Evolutionary conservation across 2,888 invertebrate species (phyloP).

Genomic region (Drosophila mayaguana): DNA sequence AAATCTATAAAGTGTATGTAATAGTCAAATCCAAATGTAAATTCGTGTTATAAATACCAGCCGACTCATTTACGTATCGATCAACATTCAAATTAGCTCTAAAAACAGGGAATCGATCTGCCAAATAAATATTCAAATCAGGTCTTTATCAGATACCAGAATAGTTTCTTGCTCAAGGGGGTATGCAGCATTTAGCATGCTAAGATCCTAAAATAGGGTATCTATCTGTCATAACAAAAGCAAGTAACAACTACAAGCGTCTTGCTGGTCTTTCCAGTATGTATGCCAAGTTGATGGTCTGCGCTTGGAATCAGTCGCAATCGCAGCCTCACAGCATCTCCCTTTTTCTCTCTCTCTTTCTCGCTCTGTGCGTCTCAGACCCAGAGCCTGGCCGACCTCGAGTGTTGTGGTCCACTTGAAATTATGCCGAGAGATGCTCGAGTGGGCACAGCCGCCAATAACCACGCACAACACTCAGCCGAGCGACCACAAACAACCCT

Average conservation of each 20-base stretch:
- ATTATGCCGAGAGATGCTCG: conserved; percentile 78
- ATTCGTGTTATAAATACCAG: too few relatives aligned
- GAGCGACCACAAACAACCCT: conserved; percentile 74
- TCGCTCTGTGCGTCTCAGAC: conserved; percentile 19
- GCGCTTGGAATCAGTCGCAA: conserved; percentile 5
- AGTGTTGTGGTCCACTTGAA: conserved; percentile 78
- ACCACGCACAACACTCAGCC: conserved; percentile 73
- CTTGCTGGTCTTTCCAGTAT: conserved; percentile 13
- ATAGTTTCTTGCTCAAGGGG: too few relatives aligned
- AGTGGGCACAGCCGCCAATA: conserved; percentile 77
- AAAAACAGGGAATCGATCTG: too few relatives aligned
- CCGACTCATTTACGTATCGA: too few relatives aligned
- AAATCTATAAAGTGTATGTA: too few relatives aligned
- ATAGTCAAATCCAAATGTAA: too few relatives aligned
- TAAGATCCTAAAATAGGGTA: background rate
- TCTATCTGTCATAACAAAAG: background rate
- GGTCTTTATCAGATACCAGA: too few relatives aligned
- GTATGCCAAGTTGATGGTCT: conserved; percentile 43
- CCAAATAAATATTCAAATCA: too few relatives aligned
- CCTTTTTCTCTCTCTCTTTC: conserved; percentile 9
- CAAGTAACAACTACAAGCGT: background rate
- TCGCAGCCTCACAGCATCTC: background rate
- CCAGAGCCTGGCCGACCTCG: conserved; percentile 47
- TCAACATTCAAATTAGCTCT: too few relatives aligned
- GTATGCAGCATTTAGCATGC: too few relatives aligned